Evolutionary conservation across 2,113 vertebrate species (phyloP).

Genomic region (Trinectes maculatus): DNA sequence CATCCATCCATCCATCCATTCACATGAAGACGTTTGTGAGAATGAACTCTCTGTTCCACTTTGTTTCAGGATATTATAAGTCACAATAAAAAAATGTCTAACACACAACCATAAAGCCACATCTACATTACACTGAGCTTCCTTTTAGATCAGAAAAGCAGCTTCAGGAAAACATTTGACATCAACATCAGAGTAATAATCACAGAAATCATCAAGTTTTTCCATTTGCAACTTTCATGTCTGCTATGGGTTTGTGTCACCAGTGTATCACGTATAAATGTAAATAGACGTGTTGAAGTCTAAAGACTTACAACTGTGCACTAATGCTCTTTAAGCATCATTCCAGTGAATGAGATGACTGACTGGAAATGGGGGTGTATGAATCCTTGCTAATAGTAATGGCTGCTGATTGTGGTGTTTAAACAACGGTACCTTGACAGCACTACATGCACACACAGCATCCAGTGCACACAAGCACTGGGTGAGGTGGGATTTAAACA

Average conservation of each 20-base stretch:
- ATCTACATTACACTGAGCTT: no score
- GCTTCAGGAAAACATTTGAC: no score
- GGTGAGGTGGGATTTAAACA: slow-evolving; percentile 8
- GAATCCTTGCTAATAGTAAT: neutral
- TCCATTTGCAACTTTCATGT: no score
- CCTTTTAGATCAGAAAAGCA: no score
- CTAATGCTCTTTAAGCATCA: neutral
- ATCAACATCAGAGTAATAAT: no score
- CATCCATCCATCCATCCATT: no score
- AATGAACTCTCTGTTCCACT: neutral
- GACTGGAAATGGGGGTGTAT: neutral
- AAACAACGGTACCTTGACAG: neutral
- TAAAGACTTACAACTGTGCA: neutral
- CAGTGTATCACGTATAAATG: no score
- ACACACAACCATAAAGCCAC: no score
- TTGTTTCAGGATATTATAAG: neutral
- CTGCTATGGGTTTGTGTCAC: no score
- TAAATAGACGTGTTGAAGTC: neutral
- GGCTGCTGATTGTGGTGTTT: neutral
- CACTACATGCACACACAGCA: neutral
- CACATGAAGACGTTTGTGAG: no score
- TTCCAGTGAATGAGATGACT: neutral
- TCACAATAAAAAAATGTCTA: neutral
- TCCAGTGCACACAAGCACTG: neutral
- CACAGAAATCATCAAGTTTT: no score